These are phyloP conservation scores for Pelecanus crispus DNA, from an alignment of 2,113 vertebrate genomes.

Conservation along the genomic window DNA sequence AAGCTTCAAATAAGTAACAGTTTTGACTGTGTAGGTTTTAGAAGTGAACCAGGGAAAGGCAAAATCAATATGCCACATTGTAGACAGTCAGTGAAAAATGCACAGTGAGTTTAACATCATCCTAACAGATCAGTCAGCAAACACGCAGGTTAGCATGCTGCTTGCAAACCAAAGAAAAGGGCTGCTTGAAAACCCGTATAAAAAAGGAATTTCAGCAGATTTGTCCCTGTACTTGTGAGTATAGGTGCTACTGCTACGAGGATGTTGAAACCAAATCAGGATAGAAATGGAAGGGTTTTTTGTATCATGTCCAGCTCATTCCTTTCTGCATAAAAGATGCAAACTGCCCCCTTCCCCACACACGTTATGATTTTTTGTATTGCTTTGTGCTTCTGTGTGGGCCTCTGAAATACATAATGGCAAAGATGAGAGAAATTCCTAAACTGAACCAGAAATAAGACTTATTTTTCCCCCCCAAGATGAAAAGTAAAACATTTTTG, in stretches of 20 bases:
- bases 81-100: conserved; percentile 23
- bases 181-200: not conserved
- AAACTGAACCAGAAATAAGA: not conserved
- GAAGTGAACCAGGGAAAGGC: conserved; percentile 16
- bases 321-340: not conserved
- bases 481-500: not conserved
- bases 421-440: not conserved
- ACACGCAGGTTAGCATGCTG: not conserved
- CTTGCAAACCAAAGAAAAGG: not conserved
- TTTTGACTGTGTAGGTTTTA: conserved; percentile 31
- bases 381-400: not conserved
- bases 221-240: not conserved
- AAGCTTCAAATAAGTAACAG: conserved; percentile 26
- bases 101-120: conserved; percentile 3
- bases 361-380: not conserved
- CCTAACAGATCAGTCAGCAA: not conserved
- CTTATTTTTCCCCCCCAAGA: not conserved
- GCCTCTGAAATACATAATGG: not conserved
- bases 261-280: not conserved
- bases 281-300: not conserved
- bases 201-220: not conserved
- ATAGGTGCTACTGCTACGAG: not conserved
- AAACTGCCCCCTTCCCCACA: no score
- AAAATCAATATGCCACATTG: conserved; percentile 35
- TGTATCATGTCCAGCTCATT: not conserved